A percentile compares a stretch with the other conserved stretches of the same genome.
Conservation (phyloP, 2,888 invertebrate genomes). For the Cheiracanthium punctorium region DNA sequence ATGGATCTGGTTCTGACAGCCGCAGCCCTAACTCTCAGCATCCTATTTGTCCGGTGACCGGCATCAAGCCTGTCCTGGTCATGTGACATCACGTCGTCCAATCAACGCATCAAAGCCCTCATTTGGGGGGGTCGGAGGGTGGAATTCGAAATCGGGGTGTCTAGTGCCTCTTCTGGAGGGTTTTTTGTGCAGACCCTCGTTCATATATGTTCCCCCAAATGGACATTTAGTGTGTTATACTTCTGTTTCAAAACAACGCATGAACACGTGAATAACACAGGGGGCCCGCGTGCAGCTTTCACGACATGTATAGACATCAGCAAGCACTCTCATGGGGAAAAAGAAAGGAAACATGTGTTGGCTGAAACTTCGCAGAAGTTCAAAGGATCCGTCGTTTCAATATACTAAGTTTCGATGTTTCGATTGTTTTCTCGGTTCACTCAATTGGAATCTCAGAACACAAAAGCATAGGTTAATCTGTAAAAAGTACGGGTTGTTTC, state of each 20-base stretch:
- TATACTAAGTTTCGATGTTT: constrained; percentile 17
- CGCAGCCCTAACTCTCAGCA: constrained; percentile 44
- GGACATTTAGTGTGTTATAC: constrained; percentile 32
- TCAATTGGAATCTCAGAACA: neutral
- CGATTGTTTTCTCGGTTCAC: constrained; percentile 19
- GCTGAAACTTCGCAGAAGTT: constrained; percentile 57
- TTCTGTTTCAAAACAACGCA: constrained; percentile 27
- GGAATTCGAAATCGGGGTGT: constrained; percentile 48
- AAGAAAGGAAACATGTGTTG: constrained; percentile 14
- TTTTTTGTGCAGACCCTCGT: constrained; percentile 25
- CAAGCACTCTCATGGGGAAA: constrained; percentile 33
- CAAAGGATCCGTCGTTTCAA: constrained; percentile 33
- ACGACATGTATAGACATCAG: constrained; percentile 30
- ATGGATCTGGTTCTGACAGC: constrained; percentile 40
- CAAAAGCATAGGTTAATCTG: constrained; percentile 50
- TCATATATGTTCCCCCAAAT: constrained; percentile 27
- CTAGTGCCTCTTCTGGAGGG: constrained; percentile 49
- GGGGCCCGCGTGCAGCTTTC: constrained; percentile 36
- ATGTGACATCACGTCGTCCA: constrained; percentile 67
- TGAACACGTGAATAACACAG: constrained; percentile 25
- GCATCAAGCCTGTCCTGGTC: constrained; percentile 48
- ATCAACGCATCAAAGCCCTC: constrained; percentile 53
- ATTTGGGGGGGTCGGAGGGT: constrained; percentile 19
- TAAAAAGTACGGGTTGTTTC: neutral
- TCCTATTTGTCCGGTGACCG: constrained; percentile 66